Evolutionary conservation across 2,888 invertebrate species (phyloP), one percentile per base, ranked within the genome.

Genomic region (Axea sp.): DNA sequence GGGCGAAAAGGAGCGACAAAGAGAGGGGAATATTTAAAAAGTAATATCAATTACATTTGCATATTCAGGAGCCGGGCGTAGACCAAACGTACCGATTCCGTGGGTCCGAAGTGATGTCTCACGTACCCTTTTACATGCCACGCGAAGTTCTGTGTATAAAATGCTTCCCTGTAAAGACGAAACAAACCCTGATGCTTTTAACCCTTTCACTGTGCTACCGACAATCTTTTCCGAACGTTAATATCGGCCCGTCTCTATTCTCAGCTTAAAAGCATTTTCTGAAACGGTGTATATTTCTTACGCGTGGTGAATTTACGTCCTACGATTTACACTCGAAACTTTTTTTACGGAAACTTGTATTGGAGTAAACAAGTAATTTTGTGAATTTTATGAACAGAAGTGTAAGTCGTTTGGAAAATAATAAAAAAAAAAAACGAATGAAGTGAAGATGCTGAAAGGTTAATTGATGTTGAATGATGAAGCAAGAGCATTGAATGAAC

Each of bases 21-120:
- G 65, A 68, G 65, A 53, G 82, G 84, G 83, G 86, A 87, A 87
- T 87, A 87, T 87, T 87, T 87, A 87, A 87, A 87, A 86, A 86
- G 85, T 87, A 86, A 86, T 65, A 73, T 73, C 73, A 65, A 72
- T 65, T 72, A 86, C 85, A 86, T 87, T 87, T 87, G 86, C 86
- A 87, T 64, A 72, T 64, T 71, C 71, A 62, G 71, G 17, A 71
- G 55, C 55, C 71, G 28, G 62, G 60, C 62, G 71, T 62, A 62
- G 55, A 62, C 53, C 55, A 62, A 71, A 71, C 71, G 62, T 59
- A 55, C 39, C 55, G 49, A 64, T 62, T 49, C 71, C 55, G 51
- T 64, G 57, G 64, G 71, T 55, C 51, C 57, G 51, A 62, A 55
- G 62, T 55, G 71, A 71, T 57, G 71, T 62, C 60, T 62, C 71